Evolutionary conservation across 2,888 invertebrate species (phyloP), one percentile per base, ranked within the genome.

Genomic region (Sphinx pinastri): DNA sequence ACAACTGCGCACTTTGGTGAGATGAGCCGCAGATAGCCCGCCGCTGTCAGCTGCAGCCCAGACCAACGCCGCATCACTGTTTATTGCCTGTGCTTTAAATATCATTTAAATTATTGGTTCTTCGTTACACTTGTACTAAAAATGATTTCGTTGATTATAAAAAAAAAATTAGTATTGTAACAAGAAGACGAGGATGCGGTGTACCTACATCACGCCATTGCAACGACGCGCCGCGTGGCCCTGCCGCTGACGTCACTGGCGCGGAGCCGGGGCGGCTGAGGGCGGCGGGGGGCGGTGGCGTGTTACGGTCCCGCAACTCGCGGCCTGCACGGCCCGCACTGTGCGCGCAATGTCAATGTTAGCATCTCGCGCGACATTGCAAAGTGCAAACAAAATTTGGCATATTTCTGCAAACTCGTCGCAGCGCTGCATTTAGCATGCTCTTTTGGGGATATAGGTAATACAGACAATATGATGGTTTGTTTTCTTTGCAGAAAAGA

Each of bases 181-280:
- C 57, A 57, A 19, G 57, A 57, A 57, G 19, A 25, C 25, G 57
- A 55, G 54, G 54, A 55, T 16, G 31, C 59, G 51, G 47, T 38
- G 52, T n/a, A 51, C 38, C 25, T 25, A n/a, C n/a, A 38, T 51
- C 47, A 31, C 38, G 55, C 45, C 38, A 25, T 8, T 38, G 38
- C 38, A 38, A 1, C 25, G 38, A 25, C 58, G 10, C 68, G 49
- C 31, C 52, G 25, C 68, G 12, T 38, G 38, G 38, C 6, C 6
- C 38, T 8, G 38, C 6, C 38, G 38, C 68, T 58, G 58, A 68
- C 57, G 68, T 68, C 25, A 14, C 31, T 12, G 31, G 14, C 47
- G 25, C 10, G 58, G 11, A 0, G 10, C 2, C 13, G 19, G 10
- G 14, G 31, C 6, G 16, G 49, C 5, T 19, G 14, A 0, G 49